Conservation (phyloP, 2,797 vertebrate genomes). For the Steatocranus sp. region DNA sequence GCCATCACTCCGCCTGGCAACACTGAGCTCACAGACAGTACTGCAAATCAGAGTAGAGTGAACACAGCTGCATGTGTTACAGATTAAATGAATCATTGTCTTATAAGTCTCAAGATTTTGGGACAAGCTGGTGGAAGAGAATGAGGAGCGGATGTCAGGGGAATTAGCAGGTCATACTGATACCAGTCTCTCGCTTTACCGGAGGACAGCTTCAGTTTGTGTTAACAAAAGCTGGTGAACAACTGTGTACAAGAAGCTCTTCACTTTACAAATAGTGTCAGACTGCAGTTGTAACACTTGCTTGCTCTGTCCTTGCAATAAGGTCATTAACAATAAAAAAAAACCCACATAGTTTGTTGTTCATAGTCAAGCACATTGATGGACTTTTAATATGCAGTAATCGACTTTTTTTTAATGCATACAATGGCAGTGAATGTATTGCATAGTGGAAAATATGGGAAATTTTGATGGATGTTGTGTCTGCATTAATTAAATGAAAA, state of each 20-base stretch:
- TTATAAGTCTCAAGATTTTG: constrained; percentile 12
- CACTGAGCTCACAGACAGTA: constrained; percentile 35
- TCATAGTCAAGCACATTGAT: background rate
- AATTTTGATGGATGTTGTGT: background rate
- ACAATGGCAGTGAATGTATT: background rate
- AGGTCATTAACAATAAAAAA: background rate
- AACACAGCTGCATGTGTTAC: constrained; percentile 9
- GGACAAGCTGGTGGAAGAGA: constrained; percentile 8
- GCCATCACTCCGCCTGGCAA: constrained; percentile 22
- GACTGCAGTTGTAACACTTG: background rate
- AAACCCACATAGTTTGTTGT: fast-evolving
- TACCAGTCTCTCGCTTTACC: background rate
- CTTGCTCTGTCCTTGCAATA: background rate
- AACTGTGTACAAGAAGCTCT: background rate
- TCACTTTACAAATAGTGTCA: background rate
- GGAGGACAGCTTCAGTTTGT: background rate
- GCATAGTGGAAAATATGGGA: background rate
- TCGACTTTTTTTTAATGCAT: background rate
- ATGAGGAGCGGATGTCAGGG: constrained; percentile 40
- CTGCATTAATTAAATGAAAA: background rate
- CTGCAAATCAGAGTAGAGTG: constrained; percentile 25
- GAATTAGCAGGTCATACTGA: constrained; percentile 26
- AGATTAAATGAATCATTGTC: constrained; percentile 35
- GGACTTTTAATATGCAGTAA: background rate
- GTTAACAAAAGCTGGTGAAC: background rate